phyloP scores from a whole-genome alignment of 1,140 invertebrate genomes.

The Nebria ingens region DNA sequence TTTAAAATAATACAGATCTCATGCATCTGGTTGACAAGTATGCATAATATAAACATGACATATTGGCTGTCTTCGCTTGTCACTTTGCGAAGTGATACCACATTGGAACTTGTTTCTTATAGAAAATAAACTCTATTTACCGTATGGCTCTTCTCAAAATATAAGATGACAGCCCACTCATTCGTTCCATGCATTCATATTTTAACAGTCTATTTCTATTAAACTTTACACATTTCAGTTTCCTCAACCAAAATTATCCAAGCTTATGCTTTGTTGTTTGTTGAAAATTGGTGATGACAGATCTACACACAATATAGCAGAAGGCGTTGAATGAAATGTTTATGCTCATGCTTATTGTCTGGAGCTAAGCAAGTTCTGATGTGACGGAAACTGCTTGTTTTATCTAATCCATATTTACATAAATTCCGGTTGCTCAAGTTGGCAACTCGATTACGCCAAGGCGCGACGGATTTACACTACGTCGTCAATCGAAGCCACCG shows the following conservation, averaged over 20 bases:
- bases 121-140: no score
- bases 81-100: no score
- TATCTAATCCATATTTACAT: conserved; percentile 28
- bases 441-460: conserved; percentile 17
- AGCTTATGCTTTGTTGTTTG: not conserved
- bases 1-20: no score
- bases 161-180: not conserved
- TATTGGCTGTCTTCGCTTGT: no score
- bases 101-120: no score
- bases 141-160: not conserved
- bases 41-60: no score
- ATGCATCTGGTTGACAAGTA: no score
- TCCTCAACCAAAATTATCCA: not conserved
- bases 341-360: conserved; percentile 21
- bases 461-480: no score
- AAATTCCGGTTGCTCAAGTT: conserved; percentile 21
- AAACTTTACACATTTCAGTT: not conserved
- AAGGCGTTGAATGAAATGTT: conserved; percentile 19
- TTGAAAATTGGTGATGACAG: not conserved
- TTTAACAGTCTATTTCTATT: not conserved
- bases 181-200: not conserved
- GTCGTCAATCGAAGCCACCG: no score
- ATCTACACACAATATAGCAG: not conserved
- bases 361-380: conserved; percentile 18
- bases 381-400: conserved; percentile 19